Conservation (phyloP, 2,113 vertebrate genomes). For the Pogonocichla stellata region DNA sequence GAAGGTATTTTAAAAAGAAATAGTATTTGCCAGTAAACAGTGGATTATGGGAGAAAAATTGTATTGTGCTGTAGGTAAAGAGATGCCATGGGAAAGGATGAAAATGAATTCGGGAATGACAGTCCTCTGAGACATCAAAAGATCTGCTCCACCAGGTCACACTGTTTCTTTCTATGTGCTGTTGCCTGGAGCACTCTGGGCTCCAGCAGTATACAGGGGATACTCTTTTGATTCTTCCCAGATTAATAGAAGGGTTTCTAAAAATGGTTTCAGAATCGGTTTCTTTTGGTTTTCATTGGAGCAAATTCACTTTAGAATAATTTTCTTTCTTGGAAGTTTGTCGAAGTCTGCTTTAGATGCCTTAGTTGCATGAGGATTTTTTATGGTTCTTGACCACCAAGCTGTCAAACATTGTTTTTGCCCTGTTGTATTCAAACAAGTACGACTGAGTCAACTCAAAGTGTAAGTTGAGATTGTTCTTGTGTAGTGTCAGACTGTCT, state of each 20-base stretch:
- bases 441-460: not conserved
- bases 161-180: not conserved
- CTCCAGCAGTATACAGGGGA: not conserved
- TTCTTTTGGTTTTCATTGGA: not conserved
- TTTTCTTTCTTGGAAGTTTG: not conserved
- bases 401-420: not conserved
- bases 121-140: not conserved
- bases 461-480: not conserved
- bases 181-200: not conserved
- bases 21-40: not conserved
- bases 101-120: not conserved
- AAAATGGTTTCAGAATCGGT: not conserved
- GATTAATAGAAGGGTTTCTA: not conserved
- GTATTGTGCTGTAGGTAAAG: not conserved
- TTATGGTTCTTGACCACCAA: not conserved
- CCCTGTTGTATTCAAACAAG: not conserved
- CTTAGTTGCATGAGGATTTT: not conserved
- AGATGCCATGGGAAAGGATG: not conserved
- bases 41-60: not conserved
- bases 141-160: not conserved
- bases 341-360: not conserved
- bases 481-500: not conserved
- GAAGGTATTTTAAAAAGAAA: not conserved
- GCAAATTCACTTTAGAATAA: not conserved
- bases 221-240: not conserved